Evolutionary conservation across 2,113 vertebrate species (phyloP).

Genomic region (Hippocampus abdominalis): DNA sequence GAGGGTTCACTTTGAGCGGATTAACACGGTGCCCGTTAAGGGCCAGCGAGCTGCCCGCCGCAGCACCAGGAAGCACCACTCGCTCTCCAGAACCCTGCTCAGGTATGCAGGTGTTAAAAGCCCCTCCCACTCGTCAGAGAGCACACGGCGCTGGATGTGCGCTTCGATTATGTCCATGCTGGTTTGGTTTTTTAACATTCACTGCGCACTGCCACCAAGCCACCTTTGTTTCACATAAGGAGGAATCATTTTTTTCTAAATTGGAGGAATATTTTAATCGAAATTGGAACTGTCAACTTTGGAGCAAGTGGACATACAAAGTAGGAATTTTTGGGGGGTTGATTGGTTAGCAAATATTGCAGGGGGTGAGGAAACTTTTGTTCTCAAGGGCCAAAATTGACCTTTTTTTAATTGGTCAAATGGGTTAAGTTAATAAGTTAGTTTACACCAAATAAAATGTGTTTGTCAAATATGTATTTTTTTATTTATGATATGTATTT

Average conservation of each 20-base stretch:
- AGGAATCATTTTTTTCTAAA: background rate
- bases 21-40: slow-evolving; percentile 88
- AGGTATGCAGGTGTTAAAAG: slow-evolving; percentile 73
- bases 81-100: slow-evolving; percentile 91
- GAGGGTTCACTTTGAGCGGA: slow-evolving; percentile 89
- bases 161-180: background rate
- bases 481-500: too few relatives aligned
- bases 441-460: too few relatives aligned
- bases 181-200: background rate
- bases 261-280: background rate
- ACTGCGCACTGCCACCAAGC: background rate
- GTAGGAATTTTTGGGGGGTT: too few relatives aligned
- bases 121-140: background rate
- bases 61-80: slow-evolving; percentile 82
- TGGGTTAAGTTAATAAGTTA: too few relatives aligned
- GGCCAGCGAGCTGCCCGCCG: slow-evolving; percentile 82
- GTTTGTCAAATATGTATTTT: too few relatives aligned
- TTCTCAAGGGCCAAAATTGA: too few relatives aligned
- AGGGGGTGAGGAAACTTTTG: too few relatives aligned
- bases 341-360: background rate
- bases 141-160: background rate
- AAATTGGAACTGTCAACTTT: background rate
- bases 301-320: background rate
- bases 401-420: too few relatives aligned
- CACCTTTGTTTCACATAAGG: background rate